phyloP scores from a whole-genome alignment of 2,113 vertebrate species.

The Astur gentilis region DNA sequence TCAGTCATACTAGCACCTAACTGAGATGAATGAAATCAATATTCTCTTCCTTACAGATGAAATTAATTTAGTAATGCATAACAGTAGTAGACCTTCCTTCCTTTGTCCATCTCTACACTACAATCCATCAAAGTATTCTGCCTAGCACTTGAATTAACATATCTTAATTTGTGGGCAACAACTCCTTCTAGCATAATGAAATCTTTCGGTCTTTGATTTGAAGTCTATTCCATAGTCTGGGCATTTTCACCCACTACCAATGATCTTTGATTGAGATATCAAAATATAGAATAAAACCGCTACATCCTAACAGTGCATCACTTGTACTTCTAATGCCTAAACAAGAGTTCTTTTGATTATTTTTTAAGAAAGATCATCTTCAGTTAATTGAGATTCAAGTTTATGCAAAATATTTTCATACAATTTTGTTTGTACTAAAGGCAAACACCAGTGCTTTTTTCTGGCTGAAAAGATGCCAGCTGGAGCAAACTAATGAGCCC shows the following conservation, averaged over 20 bases:
- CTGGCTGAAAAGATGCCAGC: conserved; percentile 21
- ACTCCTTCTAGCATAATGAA: conserved; percentile 11
- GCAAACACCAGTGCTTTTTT: not conserved
- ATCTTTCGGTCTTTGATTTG: conserved; percentile 39
- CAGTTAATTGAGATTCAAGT: not conserved
- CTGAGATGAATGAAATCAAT: conserved; percentile 66
- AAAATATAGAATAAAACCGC: not conserved
- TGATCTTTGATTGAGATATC: not conserved
- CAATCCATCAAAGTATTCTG: conserved; percentile 9
- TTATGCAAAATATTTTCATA: conserved; percentile 2
- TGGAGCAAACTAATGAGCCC: conserved; percentile 35
- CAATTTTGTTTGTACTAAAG: not conserved
- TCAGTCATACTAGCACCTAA: conserved; percentile 42
- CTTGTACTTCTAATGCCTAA: not conserved
- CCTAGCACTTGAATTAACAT: conserved; percentile 47
- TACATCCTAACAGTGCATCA: not conserved
- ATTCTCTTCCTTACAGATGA: conserved; percentile 41
- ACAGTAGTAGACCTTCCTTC: conserved; percentile 3
- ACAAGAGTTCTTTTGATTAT: not conserved
- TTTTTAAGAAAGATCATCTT: not conserved
- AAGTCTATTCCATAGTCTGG: not conserved
- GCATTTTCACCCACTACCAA: not conserved
- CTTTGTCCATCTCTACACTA: not conserved
- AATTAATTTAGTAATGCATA: conserved; percentile 45
- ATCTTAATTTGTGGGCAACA: conserved; percentile 54